A percentile compares a stretch with the other conserved stretches of the same genome.
Evolutionary conservation across 2,888 invertebrate species (phyloP).

Genomic region (Caradrina clavipalpis): DNA sequence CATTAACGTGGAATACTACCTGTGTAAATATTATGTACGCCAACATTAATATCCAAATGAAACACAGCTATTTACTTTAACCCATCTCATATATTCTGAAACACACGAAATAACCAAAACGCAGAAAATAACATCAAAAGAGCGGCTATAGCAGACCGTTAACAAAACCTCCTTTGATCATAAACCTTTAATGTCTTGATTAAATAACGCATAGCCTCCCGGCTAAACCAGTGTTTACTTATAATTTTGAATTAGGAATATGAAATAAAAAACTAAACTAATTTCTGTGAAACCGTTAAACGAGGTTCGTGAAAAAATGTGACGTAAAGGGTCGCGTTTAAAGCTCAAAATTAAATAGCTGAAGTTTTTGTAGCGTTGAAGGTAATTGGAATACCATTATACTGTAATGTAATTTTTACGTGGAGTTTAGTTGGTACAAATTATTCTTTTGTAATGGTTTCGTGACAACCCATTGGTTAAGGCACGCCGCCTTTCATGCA

Average conservation of each 20-base stretch:
- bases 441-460: not conserved
- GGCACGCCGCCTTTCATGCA: too few relatives aligned
- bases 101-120: conserved; percentile 9
- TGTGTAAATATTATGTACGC: not conserved
- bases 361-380: conserved; percentile 25
- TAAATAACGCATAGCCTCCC: conserved; percentile 20
- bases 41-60: not conserved
- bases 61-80: conserved; percentile 12
- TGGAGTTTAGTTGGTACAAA: not conserved
- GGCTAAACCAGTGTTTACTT: conserved; percentile 35
- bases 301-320: conserved; percentile 16
- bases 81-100: not conserved
- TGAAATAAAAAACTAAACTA: conserved; percentile 33
- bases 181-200: conserved; percentile 45
- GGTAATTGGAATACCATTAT: conserved; percentile 22
- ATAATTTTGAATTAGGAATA: conserved; percentile 31
- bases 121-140: conserved; percentile 32
- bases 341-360: conserved; percentile 39
- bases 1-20: not conserved
- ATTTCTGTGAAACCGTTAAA: conserved; percentile 13
- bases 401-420: not conserved
- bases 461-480: too few relatives aligned
- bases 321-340: conserved; percentile 27
- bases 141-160: not conserved
- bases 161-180: conserved; percentile 46